Base-by-base conservation (phyloP, 2,113 vertebrate genomes). In the Stigmatopora nigra region DNA sequence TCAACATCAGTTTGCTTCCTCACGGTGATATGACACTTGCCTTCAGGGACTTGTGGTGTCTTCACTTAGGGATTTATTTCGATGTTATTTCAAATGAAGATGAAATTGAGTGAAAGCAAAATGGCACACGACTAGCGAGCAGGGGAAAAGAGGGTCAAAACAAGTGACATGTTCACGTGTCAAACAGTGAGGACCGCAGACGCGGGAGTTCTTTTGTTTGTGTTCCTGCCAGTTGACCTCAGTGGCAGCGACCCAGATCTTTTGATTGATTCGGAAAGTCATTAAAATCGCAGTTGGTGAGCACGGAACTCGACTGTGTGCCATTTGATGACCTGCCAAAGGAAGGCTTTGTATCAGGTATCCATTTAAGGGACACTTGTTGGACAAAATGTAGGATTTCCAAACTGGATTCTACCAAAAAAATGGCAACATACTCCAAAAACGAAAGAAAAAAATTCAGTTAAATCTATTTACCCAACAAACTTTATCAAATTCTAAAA, bases 11-110 rank as follows among this genome's bases (percentile, higher is more conserved):
- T 73, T 78, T 53, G 63, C 73, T 67, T 79, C 77, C 67, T 65
- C 15, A 16, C 51, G 5, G 48, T 65, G 56, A 84, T 79, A 70
- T 65, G 84, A 88, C 86, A 74, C 71, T 69, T 79, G 79, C 17
- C 75, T 82, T 83, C 79, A 84, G 84, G 83, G 79, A 84, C 80
- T 72, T 66, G 69, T 69, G 77, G 70, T 45, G 76, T 70, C 41
- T 57, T 74, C 73, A 77, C 65, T 57, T 70, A 73, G 71, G 41
- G 61, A 56, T 65, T 80, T 70, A 81, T 85, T 77, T 61, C 38
- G 19, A 20, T 20, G 58, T 61, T 38, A 44, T 45, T n/a, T 13
- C 6, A 45, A 61, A 14, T 22, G 36, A 12, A 61, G 7, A 45
- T 38, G 11, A n/a, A 14, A 44, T 14, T 38, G 4, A 5, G 41